Conservation (phyloP, 2,797 vertebrate species). For the Chelonia mydas region DNA sequence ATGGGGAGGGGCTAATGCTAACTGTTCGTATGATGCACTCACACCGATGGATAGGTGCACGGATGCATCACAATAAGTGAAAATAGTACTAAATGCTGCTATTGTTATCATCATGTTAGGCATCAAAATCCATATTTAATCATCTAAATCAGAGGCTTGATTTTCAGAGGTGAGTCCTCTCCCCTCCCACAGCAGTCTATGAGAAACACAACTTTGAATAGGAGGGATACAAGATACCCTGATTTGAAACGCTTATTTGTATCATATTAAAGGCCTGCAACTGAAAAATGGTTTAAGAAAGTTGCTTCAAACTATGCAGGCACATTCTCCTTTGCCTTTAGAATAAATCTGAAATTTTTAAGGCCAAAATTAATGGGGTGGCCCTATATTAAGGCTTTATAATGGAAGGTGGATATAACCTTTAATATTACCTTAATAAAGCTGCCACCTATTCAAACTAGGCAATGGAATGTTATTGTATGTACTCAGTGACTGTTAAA, state of each 20-base stretch:
- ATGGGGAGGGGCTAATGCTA: background rate
- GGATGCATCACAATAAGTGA: background rate
- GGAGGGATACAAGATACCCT: background rate
- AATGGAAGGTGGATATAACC: fast-evolving
- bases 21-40: fast-evolving
- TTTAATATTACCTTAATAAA: background rate
- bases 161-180: background rate
- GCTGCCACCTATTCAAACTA: background rate
- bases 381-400: background rate
- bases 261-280: background rate
- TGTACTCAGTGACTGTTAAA: background rate
- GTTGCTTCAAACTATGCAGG: background rate
- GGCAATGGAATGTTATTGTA: fast-evolving
- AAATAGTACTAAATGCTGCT: background rate
- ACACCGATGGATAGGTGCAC: background rate
- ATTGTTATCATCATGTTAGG: fast-evolving
- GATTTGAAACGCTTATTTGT: no score
- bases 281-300: background rate
- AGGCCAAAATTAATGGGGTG: background rate
- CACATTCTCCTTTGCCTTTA: background rate
- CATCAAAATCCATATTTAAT: fast-evolving
- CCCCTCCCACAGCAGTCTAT: background rate
- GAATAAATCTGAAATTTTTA: background rate
- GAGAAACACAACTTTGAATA: background rate
- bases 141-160: background rate